Evolutionary conservation across 2,797 vertebrate genomes (phyloP), one percentile per base, ranked within the genome.

Genomic region (Tiaroga cobitis): DNA sequence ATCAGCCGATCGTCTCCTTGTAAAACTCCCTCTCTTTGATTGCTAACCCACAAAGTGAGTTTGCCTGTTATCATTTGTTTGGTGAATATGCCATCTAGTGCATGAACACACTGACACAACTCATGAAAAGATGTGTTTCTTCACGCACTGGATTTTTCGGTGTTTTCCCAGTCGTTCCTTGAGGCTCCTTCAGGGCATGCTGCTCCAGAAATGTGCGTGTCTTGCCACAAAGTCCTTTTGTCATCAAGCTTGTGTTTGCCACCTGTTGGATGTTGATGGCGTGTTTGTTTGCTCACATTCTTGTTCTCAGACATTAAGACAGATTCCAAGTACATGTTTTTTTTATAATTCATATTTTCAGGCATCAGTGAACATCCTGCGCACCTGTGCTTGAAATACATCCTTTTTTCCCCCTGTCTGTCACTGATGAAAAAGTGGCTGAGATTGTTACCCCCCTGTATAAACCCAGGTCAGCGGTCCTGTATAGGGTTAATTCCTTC

Each of bases 41-140:
- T 81, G 41, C 73, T 68, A 67, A 56, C 61, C 29, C 72, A 8
- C 39, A 49, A 76, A 74, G 76, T 75, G 75, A 49, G 56, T 67
- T 85, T 59, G 83, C 75, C 49, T 67, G 59, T 85, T 82, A 83
- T 83, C 80, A 85, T 88, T 88, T 85, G 87, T 88, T 89, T 89
- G 83, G 84, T 89, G 49, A 88, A 79, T 89, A 56, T 88, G 80
- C 72, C 72, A 85, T 89, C 85, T 82, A 88, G 87, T 83, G 80
- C 83, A 89, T 84, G 49, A 87, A 88, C 65, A 88, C 87, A 69
- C 81, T 78, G 80, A 82, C 80, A 82, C 37, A 46, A 73, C 80
- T 68, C 72, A 74, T 80, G 49, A 87, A 86, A 83, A 73, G 61
- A 80, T 26, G n/a, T 75, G 51, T 83, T 82, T 82, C 37, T 72